Base-by-base conservation (phyloP, 2,113 vertebrate genomes). In the Lamprotornis superbus region DNA sequence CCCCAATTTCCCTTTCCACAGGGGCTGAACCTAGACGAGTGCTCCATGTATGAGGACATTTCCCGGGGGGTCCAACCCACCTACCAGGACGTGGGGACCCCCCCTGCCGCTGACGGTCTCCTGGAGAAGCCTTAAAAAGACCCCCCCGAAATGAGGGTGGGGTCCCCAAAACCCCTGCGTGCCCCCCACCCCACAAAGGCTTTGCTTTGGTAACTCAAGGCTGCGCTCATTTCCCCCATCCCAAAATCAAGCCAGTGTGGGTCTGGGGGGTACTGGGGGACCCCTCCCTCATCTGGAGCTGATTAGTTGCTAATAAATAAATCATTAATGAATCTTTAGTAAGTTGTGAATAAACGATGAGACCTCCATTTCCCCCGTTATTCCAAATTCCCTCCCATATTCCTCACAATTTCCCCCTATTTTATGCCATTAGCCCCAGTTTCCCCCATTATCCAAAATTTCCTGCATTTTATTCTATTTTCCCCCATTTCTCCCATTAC, bases 81-180 rank as follows among this genome's bases (percentile, higher is more conserved):
- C 40, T 80, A 80, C 63, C 77, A 80, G 52, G 77, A 80, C 2
- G 77, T 80, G 63, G 78, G 78, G n/a, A 68, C 42, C n/a, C 52
- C 23, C 21, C 25, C 50, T 0, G 10, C 40, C 0, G 3, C 40
- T 2, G 77, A 56, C 0, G 5, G 61, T 7, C 77, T 67, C 20
- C 33, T 56, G 77, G 77, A 67, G 33, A 67, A 80, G 12, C 77
- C 77, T 4, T 80, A 47, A 24, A 37, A 28, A 23, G 33, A 31
- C 7, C 16, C 11, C 44, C 27, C 6, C 46, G 21, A 6, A 55
- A 65, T 15, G 17, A 11, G 15, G 49, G 15, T 1, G 20, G 70
- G 40, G 11, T 42, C 19, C 14, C 37, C 47, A 20, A 49, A 31
- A 23, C 15, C 15, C 7, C n/a, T 11, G 44, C 11, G 2, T 4